Percentiles rank a stretch among this genome's conserved stretches.
These are phyloP conservation scores for Buceros bicornis DNA, from an alignment of 2,797 vertebrate genomes.

Conservation along the genomic window DNA sequence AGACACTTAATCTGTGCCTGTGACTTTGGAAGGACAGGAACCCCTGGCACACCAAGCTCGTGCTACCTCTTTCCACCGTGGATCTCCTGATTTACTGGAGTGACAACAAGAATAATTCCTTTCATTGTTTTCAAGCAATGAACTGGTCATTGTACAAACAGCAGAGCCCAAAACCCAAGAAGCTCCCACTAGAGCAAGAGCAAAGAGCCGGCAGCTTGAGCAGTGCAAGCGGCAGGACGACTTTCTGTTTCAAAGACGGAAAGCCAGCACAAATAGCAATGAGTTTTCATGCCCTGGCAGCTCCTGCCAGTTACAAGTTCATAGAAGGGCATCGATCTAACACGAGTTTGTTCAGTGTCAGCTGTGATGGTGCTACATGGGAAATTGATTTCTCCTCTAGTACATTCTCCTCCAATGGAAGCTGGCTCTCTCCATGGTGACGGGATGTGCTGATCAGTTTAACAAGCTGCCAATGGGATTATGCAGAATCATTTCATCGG, in stretches of 20 bases:
- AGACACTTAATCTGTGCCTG: neutral
- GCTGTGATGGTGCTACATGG: neutral
- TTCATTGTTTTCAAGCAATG: neutral
- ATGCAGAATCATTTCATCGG: neutral
- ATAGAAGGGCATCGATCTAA: neutral
- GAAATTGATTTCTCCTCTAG: constrained; percentile 26
- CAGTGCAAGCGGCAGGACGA: neutral
- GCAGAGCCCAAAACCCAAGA: neutral
- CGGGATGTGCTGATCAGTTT: neutral
- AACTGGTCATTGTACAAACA: neutral
- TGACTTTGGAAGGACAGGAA: neutral
- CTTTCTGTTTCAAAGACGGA: constrained; percentile 16
- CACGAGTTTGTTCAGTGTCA: neutral
- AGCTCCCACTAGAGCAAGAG: neutral
- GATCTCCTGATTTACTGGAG: neutral
- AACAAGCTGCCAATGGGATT: neutral
- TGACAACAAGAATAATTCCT: neutral
- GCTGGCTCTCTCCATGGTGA: neutral
- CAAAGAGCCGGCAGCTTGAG: neutral
- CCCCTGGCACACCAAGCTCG: neutral
- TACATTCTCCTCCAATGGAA: neutral
- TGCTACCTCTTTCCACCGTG: neutral
- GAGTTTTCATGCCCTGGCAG: neutral
- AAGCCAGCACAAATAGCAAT: neutral
- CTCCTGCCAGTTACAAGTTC: neutral